Evolutionary conservation across 2,888 invertebrate species (phyloP).

Genomic region (Agrotis exclamationis): DNA sequence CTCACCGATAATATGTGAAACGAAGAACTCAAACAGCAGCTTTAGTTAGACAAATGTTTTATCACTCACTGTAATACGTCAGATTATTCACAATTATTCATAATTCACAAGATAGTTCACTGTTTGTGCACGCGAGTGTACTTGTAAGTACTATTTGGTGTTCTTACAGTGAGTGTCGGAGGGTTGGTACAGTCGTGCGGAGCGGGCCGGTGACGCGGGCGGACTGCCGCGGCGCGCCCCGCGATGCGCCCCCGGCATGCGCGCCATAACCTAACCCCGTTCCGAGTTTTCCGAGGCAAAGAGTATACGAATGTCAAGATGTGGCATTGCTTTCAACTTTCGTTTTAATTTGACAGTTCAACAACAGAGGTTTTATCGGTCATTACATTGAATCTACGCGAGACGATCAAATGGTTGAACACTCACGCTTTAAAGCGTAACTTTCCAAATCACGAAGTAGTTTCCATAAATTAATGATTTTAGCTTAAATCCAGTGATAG

Average conservation of each 20-base stretch:
- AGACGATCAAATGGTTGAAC: neutral
- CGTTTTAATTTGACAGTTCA: slow-evolving; percentile 19
- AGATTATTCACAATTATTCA: slow-evolving; percentile 47
- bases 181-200: slow-evolving; percentile 67
- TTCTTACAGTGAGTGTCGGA: slow-evolving; percentile 56
- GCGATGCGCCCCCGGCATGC: slow-evolving; percentile 74
- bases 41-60: slow-evolving; percentile 44
- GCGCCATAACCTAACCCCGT: slow-evolving; percentile 77
- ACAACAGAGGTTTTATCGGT: slow-evolving; percentile 11
- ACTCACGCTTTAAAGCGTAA: neutral
- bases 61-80: slow-evolving; percentile 53
- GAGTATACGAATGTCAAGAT: slow-evolving; percentile 67
- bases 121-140: slow-evolving; percentile 57
- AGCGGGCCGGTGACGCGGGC: slow-evolving; percentile 72
- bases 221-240: slow-evolving; percentile 78
- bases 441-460: neutral
- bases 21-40: slow-evolving; percentile 33
- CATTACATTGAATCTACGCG: neutral
- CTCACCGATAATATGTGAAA: slow-evolving; percentile 63
- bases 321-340: slow-evolving; percentile 55
- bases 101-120: slow-evolving; percentile 51
- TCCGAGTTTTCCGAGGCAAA: slow-evolving; percentile 71
- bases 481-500: neutral
- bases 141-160: slow-evolving; percentile 58
- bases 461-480: slow-evolving; percentile 5